Evolutionary conservation across 2,797 vertebrate species (phyloP), one percentile per base, ranked within the genome.

Genomic region (Anniella stebbinsi): DNA sequence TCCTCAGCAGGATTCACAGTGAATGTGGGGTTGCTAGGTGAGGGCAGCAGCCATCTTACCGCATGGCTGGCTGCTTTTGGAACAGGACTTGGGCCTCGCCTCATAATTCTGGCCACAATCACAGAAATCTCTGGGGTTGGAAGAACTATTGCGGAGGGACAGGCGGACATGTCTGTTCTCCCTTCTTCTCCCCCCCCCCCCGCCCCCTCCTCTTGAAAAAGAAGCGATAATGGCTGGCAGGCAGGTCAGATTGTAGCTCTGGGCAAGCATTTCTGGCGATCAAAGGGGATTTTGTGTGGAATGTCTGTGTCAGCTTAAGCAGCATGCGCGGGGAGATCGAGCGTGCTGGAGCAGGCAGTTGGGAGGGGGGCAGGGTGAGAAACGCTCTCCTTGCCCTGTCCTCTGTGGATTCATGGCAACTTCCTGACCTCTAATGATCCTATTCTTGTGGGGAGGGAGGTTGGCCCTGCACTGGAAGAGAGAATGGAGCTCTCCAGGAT

Each of bases 271-370:
- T 90, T 90, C 86, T 87, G 72, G 86, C 30, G 63, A 87, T 84
- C 89, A 90, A 87, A 90, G 89, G 86, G 89, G 86, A 90, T 90
- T 90, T 90, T 84, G 80, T 90, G 89, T 90, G 89, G 89, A 90
- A 90, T 90, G 89, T 87, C 89, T 87, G 86, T 87, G 89, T 90
- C 89, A 84, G 89, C 86, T 90, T 87, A 90, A 87, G 86, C 86
- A 83, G 85, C 80, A n/a, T 90, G 86, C 84, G 89, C n/a, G 80
- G 89, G 85, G 72, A 84, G 85, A 87, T 76, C 7, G 28, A 83
- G 77, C 51, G 36, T 84, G 89, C 89, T 78, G 80, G 72, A 90
- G 89, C 89, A 87, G 80, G 86, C 89, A 45, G 72, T 57, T 4
- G 87, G 63, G 28, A n/a, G n/a, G 51, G 77, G 70, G 70, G 85